Conservation (phyloP, 1,140 invertebrate genomes). For the Caenorhabditis inopinata region DNA sequence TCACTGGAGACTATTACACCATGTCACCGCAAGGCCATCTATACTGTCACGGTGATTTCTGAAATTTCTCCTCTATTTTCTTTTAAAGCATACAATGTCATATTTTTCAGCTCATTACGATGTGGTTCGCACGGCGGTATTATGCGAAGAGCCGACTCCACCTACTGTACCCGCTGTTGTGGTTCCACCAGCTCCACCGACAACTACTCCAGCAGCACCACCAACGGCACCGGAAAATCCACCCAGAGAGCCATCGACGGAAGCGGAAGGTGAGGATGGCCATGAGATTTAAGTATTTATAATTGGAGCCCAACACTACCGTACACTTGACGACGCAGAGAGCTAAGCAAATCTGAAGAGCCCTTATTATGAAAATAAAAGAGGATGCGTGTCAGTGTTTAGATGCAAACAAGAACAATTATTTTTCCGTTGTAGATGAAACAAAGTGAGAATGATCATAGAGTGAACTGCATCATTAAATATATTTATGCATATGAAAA, state of each 20-base stretch:
- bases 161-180: not conserved
- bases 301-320: not conserved
- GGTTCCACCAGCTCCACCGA: not conserved
- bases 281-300: not conserved
- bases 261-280: not conserved
- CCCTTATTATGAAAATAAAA: not conserved
- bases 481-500: not conserved
- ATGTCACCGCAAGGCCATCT: not conserved
- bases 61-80: not conserved
- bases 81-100: not conserved
- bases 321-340: not conserved
- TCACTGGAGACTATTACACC: conserved; percentile 8
- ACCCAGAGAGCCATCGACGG: not conserved
- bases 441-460: too few relatives aligned
- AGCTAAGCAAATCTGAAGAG: not conserved
- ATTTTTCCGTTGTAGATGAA: too few relatives aligned
- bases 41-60: conserved; percentile 1
- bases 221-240: not conserved
- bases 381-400: not conserved
- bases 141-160: not conserved
- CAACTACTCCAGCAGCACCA: not conserved
- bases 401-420: not conserved
- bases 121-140: not conserved
- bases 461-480: too few relatives aligned
- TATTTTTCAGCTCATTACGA: conserved; percentile 27